Percentiles rank a stretch among this genome's conserved stretches.
Conservation (phyloP, 2,113 vertebrate species). For the Carassius gibelio region DNA sequence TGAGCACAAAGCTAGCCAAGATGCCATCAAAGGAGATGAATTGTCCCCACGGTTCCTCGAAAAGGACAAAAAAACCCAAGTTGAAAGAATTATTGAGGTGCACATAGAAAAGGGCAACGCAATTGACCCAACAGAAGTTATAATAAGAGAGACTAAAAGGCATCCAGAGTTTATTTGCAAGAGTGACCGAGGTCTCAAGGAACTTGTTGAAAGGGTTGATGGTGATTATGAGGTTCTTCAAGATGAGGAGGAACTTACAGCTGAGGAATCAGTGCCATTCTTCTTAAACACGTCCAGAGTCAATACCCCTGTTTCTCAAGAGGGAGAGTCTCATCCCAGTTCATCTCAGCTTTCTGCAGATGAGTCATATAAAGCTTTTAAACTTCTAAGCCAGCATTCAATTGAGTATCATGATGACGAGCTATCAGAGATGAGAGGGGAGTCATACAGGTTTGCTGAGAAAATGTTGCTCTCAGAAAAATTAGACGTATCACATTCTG, state of each 20-base stretch:
- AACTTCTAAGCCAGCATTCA: constrained; percentile 94
- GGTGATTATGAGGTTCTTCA: constrained; percentile 87
- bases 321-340: constrained; percentile 96
- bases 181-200: constrained; percentile 86
- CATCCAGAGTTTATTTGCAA: constrained; percentile 94
- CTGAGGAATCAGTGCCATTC: constrained; percentile 88
- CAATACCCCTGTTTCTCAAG: constrained; percentile 94
- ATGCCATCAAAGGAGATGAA: constrained; percentile 89
- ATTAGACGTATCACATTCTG: constrained; percentile 89
- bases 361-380: constrained; percentile 96
- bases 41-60: constrained; percentile 86
- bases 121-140: constrained; percentile 93
- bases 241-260: constrained; percentile 91
- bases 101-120: constrained; percentile 98
- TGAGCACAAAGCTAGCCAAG: constrained; percentile 91
- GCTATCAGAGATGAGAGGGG: constrained; percentile 93
- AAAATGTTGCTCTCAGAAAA: constrained; percentile 99
- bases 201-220: constrained; percentile 84
- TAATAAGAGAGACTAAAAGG: constrained; percentile 97
- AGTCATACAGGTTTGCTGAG: constrained; percentile 98
- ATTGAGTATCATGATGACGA: constrained; percentile 98
- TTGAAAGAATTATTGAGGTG: constrained; percentile 98
- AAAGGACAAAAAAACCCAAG: constrained; percentile 91
- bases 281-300: constrained; percentile 95
- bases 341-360: constrained; percentile 94